These are phyloP conservation scores for Physella acuta DNA, from an alignment of 1,140 invertebrate species.

Conservation along the genomic window DNA sequence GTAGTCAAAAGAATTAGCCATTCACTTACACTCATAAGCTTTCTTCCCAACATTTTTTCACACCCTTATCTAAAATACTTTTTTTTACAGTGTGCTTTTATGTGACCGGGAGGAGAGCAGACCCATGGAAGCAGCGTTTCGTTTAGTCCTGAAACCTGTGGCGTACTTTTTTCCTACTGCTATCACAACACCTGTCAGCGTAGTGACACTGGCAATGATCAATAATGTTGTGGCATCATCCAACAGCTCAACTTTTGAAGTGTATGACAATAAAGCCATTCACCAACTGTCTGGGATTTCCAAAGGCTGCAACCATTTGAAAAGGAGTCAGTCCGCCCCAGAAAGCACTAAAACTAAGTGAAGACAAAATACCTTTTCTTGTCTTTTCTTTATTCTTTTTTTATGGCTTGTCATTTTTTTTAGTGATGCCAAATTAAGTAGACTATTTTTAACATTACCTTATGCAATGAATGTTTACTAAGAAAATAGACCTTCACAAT, in stretches of 20 bases:
- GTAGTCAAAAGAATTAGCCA: neutral
- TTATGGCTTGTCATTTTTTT: no score
- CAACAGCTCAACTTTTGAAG: conserved; percentile 24
- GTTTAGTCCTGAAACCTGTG: conserved; percentile 48
- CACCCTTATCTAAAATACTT: no score
- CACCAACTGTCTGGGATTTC: conserved; percentile 46
- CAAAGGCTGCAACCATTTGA: conserved; percentile 23
- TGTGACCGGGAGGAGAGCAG: conserved; percentile 51
- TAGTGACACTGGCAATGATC: conserved; percentile 51
- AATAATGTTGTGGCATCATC: conserved; percentile 39
- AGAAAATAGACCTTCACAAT: no score
- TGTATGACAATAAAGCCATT: conserved; percentile 56
- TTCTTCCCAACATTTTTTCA: neutral
- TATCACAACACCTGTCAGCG: conserved; percentile 48
- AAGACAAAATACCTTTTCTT: no score
- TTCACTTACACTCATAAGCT: neutral
- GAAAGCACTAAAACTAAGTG: conserved; percentile 25
- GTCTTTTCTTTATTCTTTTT: no score
- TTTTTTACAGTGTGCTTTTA: conserved; percentile 47
- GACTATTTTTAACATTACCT: no score
- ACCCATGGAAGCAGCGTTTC: conserved; percentile 44
- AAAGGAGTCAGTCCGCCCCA: conserved; percentile 11
- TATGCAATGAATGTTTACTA: no score
- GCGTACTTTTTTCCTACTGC: conserved; percentile 52
- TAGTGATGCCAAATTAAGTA: no score